A percentile compares a stretch with the other conserved stretches of the same genome.
Evolutionary conservation across 2,888 invertebrate genomes (phyloP).

Genomic region (Oligia latruncula): DNA sequence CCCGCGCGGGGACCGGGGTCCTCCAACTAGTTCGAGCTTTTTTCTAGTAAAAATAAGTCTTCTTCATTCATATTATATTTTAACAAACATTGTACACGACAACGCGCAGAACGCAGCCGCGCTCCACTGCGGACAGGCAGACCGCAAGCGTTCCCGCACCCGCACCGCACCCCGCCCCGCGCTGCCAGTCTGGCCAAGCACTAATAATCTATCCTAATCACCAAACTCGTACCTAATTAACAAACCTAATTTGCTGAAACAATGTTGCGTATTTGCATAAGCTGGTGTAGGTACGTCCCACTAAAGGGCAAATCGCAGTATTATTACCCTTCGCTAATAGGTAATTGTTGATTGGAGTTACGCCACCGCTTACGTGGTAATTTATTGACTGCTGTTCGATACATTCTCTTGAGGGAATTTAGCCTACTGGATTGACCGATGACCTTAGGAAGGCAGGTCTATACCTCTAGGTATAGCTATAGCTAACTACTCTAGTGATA

Average conservation of each 20-base stretch:
- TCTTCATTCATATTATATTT: too few relatives aligned
- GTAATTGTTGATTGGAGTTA: slow-evolving; percentile 60
- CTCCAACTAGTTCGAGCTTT: too few relatives aligned
- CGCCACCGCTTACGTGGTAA: slow-evolving; percentile 44
- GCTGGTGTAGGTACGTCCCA: slow-evolving; percentile 50
- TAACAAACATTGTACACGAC: too few relatives aligned
- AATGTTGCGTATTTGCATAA: slow-evolving; percentile 67
- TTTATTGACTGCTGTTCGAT: slow-evolving; percentile 33
- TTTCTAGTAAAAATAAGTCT: too few relatives aligned
- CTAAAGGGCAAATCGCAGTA: slow-evolving; percentile 67
- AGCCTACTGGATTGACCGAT: slow-evolving; percentile 20
- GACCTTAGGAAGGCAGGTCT: slow-evolving; percentile 18
- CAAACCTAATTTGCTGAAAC: slow-evolving; percentile 30
- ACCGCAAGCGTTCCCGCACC: too few relatives aligned
- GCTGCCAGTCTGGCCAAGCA: too few relatives aligned
- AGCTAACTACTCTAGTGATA: not conserved
- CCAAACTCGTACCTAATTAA: slow-evolving; percentile 9
- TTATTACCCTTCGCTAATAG: slow-evolving; percentile 70
- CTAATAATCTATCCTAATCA: slow-evolving; percentile 31
- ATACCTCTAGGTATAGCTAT: not conserved
- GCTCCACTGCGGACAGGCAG: too few relatives aligned
- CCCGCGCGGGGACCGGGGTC: too few relatives aligned
- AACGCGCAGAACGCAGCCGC: too few relatives aligned
- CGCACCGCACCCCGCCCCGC: too few relatives aligned
- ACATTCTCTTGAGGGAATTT: slow-evolving; percentile 33